Evolutionary conservation across 2,888 invertebrate genomes (phyloP).

Genomic region (Pomacea canaliculata): DNA sequence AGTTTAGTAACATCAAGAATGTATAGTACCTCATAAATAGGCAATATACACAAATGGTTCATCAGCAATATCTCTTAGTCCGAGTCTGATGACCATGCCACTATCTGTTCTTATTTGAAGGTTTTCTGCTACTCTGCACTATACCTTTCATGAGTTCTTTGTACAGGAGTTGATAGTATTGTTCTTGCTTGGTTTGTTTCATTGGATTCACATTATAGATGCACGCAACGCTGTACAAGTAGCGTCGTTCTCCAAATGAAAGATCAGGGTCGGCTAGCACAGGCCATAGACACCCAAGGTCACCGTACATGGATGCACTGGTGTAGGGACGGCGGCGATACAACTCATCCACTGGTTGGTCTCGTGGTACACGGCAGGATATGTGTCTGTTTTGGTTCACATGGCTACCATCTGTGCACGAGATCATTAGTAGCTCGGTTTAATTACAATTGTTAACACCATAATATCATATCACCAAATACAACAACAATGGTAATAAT

Average conservation of each 20-base stretch:
- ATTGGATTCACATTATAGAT: conserved; percentile 54
- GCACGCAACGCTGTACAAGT: conserved; percentile 54
- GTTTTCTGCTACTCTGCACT: too few species aligned
- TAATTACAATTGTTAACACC: too few species aligned
- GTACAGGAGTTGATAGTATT: conserved; percentile 50
- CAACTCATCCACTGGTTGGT: conserved; percentile 31
- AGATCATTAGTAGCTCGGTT: neutral
- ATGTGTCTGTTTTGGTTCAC: conserved; percentile 52
- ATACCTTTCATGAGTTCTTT: conserved; percentile 52
- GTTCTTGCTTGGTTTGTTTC: conserved; percentile 50
- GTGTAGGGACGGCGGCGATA: conserved; percentile 27
- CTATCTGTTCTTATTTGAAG: too few species aligned
- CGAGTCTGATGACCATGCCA: too few species aligned
- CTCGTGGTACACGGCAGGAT: conserved; percentile 40
- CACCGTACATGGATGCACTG: neutral
- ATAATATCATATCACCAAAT: too few species aligned
- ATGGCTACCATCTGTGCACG: conserved; percentile 39
- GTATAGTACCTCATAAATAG: too few species aligned
- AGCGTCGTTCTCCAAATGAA: conserved; percentile 47
- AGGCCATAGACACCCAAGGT: conserved; percentile 36
- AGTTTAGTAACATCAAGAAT: too few species aligned
- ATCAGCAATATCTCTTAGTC: too few species aligned
- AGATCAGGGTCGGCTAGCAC: conserved; percentile 36
- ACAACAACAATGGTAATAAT: too few species aligned
- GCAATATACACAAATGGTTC: too few species aligned